These are phyloP conservation scores for Acrobasis consociella DNA, from an alignment of 2,888 invertebrate species.

Conservation along the genomic window DNA sequence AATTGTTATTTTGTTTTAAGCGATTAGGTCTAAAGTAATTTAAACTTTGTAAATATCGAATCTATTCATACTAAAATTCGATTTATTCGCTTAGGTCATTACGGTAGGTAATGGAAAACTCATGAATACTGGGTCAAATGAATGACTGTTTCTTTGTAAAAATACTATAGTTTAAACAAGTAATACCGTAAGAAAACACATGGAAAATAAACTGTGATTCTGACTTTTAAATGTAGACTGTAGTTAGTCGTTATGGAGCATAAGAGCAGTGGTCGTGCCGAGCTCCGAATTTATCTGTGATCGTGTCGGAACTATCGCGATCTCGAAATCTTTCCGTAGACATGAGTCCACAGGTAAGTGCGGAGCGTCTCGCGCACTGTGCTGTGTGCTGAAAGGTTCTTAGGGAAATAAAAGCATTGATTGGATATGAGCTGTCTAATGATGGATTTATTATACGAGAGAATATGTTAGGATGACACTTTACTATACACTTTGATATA, in stretches of 20 bases:
- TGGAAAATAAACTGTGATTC: conserved; percentile 84
- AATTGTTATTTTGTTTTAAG: conserved; percentile 83
- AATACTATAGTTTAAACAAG: conserved; percentile 58
- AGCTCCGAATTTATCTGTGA: conserved; percentile 13
- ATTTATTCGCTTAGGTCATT: conserved; percentile 71
- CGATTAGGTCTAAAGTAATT: conserved; percentile 77
- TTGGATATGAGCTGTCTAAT: conserved; percentile 28
- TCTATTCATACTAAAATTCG: conserved; percentile 74
- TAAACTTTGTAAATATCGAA: conserved; percentile 78
- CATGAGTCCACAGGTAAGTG: not conserved
- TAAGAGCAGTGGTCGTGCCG: conserved; percentile 45
- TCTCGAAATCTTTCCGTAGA: conserved; percentile 6
- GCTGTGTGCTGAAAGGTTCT: conserved; percentile 21
- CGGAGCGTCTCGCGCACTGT: not conserved
- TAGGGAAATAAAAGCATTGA: conserved; percentile 27
- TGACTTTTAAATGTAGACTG: conserved; percentile 79
- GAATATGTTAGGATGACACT: conserved; percentile 30
- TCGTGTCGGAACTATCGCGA: conserved; percentile 6
- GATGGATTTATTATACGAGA: conserved; percentile 23
- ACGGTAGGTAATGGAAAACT: conserved; percentile 75
- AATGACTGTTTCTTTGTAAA: conserved; percentile 70
- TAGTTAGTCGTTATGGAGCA: conserved; percentile 71
- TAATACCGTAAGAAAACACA: conserved; percentile 68
- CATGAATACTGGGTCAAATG: conserved; percentile 73
- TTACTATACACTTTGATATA: conserved; percentile 19